Conservation (phyloP, 2,113 vertebrate genomes). For the Corynorhinus townsendii region DNA sequence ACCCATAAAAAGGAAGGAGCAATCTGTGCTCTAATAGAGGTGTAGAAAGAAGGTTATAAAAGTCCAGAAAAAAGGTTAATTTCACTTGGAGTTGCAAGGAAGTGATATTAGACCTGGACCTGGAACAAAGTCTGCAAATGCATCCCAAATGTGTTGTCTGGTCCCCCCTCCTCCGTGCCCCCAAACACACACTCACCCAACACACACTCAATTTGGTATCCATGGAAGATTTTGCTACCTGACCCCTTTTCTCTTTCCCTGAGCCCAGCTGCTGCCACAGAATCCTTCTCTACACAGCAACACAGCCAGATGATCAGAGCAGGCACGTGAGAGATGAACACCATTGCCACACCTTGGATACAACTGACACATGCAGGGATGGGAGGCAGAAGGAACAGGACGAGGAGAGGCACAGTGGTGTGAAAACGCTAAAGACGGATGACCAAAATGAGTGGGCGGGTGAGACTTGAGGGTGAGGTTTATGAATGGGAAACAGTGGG, state of each 20-base stretch:
- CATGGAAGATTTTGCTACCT: background rate
- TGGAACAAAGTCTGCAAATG: background rate
- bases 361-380: background rate
- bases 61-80: background rate
- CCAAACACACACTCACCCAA: too few relatives aligned
- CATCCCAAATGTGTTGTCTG: background rate
- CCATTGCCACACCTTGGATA: background rate
- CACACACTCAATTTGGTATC: background rate
- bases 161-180: fast-evolving
- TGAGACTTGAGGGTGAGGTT: background rate
- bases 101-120: background rate
- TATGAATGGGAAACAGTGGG: background rate
- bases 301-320: background rate
- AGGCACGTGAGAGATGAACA: background rate
- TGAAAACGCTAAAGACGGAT: background rate
- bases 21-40: background rate
- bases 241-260: background rate
- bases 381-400: background rate
- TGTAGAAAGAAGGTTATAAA: background rate
- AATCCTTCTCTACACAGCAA: background rate
- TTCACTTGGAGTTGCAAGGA: background rate
- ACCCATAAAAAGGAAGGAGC: background rate
- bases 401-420: fast-evolving
- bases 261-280: background rate
- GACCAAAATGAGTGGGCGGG: too few relatives aligned